Evolutionary conservation across 64 coral and sea anemone species (phyloP), one percentile per base, ranked within the genome.

Genomic region (Montipora foliosa): DNA sequence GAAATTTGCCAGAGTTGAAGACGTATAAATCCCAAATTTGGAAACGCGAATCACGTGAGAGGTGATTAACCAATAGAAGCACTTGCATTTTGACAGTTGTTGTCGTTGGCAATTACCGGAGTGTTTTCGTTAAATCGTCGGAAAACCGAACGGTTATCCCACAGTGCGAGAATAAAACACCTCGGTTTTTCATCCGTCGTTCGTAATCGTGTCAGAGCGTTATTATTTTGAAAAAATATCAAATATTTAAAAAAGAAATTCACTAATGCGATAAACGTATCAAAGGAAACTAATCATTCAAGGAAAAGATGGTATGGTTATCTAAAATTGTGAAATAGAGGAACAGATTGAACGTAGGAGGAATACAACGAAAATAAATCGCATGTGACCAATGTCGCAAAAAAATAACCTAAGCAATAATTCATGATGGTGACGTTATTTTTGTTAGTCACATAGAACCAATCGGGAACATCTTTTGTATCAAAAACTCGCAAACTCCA

Each of bases 1-100:
- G 82, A 85, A 85, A 85, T 17, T 17, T 85, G 82, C 82, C 66
- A 85, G 70, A 85, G 5, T 20, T 3, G 1, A 37, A 4, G 81
- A 83, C 29, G 4, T 12, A 22, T 83, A 24, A 83, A 83, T 67
- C 47, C 82, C 82, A 85, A 85, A 85, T 85, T 70, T 48, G 82
- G 82, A 7, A 5, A 50, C 4, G n/a, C 19, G 1, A 4, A 49
- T 70, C 82, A 85, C 66, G 82, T 85, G 82, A 71, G 10, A 64
- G 3, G 13, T 19, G 66, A 16, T 17, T 22, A 25, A 71, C 82
- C 82, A 85, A 85, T 85, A 12, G 44, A 11, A 85, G 50, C 44
- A 47, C 44, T 13, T 5, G 3, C 0, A 84, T 69, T 69, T 20
- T 16, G 6, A 84, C 20, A 24, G 13, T 62, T 59, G 62, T 84